These are phyloP conservation scores for Chelonoidis abingdonii DNA, from an alignment of 2,113 vertebrate genomes.

Conservation along the genomic window DNA sequence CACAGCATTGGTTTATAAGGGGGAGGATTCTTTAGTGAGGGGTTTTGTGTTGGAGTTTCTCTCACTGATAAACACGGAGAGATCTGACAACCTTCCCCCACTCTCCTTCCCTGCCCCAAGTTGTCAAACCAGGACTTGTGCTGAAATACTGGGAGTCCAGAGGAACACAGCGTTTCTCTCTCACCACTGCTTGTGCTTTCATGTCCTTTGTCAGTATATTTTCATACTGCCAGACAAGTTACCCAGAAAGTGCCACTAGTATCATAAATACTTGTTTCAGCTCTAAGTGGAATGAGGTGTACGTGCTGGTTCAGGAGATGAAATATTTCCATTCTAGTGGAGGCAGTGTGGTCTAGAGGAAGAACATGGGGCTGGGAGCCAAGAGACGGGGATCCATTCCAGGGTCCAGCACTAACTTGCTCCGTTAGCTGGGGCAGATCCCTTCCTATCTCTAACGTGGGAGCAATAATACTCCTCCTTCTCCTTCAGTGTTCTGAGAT, in stretches of 20 bases:
- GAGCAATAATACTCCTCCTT: not conserved
- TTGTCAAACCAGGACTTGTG: not conserved
- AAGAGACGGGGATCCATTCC: not conserved
- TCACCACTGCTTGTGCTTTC: rapidly evolving
- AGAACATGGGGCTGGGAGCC: rapidly evolving
- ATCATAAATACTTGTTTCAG: rapidly evolving
- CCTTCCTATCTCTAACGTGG: not conserved
- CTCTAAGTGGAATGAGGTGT: not conserved
- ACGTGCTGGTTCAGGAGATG: not conserved
- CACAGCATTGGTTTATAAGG: rapidly evolving
- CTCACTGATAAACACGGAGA: not conserved
- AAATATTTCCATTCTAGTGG: rapidly evolving
- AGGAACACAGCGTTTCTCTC: rapidly evolving
- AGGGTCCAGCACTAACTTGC: not conserved
- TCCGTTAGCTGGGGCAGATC: not conserved
- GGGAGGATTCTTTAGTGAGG: not conserved
- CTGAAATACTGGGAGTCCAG: not conserved
- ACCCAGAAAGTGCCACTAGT: not conserved
- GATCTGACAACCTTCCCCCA: not conserved
- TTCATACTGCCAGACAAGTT: rapidly evolving
- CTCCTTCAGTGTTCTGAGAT: not conserved
- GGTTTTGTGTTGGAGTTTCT: too few species aligned
- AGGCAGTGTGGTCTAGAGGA: not conserved
- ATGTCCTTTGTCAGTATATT: rapidly evolving
- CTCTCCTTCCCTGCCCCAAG: not conserved